Percentiles rank a stretch among this genome's conserved stretches.
These are phyloP conservation scores for Crypturellus undulatus DNA, from an alignment of 2,113 vertebrate species.

Conservation along the genomic window DNA sequence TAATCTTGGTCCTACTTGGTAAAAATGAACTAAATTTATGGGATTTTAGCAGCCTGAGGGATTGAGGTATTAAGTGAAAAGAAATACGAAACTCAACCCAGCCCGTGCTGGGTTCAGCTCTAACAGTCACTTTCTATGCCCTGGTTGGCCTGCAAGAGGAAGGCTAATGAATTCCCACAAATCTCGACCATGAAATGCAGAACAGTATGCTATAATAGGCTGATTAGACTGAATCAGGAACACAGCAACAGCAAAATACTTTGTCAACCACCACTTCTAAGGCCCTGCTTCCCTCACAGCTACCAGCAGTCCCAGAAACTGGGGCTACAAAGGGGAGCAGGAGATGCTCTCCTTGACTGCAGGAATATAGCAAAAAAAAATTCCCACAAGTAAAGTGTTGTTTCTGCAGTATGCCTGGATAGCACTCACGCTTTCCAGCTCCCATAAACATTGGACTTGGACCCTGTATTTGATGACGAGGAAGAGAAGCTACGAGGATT, in stretches of 20 bases:
- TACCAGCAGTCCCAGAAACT: background rate
- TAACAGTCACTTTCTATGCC: background rate
- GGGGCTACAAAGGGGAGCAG: background rate
- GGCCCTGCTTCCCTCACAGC: background rate
- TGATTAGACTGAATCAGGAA: rapidly evolving
- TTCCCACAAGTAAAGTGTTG: background rate
- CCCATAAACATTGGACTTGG: background rate
- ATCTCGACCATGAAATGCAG: background rate
- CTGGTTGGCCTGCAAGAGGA: background rate
- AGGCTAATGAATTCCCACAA: background rate
- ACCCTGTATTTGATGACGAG: background rate
- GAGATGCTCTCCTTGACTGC: background rate
- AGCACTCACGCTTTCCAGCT: background rate
- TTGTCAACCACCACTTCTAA: background rate
- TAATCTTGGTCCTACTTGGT: background rate
- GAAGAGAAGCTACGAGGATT: background rate
- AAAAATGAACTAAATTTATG: background rate
- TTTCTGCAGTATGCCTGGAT: background rate
- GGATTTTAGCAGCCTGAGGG: background rate
- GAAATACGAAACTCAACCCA: background rate
- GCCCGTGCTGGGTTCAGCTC: background rate
- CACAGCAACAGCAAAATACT: background rate
- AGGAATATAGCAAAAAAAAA: background rate
- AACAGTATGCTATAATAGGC: background rate
- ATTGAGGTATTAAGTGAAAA: background rate